Evolutionary conservation across 2,797 vertebrate species (phyloP).

Genomic region (Tauraco hartlaubi): DNA sequence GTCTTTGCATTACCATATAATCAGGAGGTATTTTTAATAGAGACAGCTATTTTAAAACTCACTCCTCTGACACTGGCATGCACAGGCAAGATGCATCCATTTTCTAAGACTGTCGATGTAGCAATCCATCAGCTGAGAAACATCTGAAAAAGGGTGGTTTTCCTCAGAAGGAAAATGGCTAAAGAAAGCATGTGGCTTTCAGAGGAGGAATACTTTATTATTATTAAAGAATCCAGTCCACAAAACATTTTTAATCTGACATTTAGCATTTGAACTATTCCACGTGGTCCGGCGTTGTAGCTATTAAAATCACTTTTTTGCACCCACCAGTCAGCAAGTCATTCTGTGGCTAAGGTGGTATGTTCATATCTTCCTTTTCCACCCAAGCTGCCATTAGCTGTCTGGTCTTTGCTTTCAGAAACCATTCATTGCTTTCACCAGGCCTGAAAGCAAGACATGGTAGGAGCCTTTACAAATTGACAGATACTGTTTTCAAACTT

Average conservation of each 20-base stretch:
- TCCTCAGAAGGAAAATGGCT: conserved; percentile 61
- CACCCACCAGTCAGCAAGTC: conserved; percentile 16
- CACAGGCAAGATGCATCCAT: conserved; percentile 37
- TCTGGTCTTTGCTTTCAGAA: neutral
- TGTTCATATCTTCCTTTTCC: neutral
- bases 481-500: neutral
- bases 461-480: neutral
- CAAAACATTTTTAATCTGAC: conserved; percentile 57
- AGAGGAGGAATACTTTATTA: conserved; percentile 51
- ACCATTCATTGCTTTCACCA: neutral
- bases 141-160: conserved; percentile 53
- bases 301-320: conserved; percentile 32
- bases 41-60: conserved; percentile 38
- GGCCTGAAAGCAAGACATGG: neutral
- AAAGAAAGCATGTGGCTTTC: conserved; percentile 70
- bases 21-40: neutral
- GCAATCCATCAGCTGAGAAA: conserved; percentile 64
- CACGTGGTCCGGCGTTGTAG: neutral
- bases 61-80: conserved; percentile 46
- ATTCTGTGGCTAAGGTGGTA: conserved; percentile 7
- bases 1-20: conserved; percentile 7
- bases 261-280: conserved; percentile 26
- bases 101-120: conserved; percentile 6
- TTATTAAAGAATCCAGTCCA: conserved; percentile 65
- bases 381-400: neutral